phyloP scores from a whole-genome alignment of 37 sponge, comb jelly and placozoan species.

The Geodia barretti region DNA sequence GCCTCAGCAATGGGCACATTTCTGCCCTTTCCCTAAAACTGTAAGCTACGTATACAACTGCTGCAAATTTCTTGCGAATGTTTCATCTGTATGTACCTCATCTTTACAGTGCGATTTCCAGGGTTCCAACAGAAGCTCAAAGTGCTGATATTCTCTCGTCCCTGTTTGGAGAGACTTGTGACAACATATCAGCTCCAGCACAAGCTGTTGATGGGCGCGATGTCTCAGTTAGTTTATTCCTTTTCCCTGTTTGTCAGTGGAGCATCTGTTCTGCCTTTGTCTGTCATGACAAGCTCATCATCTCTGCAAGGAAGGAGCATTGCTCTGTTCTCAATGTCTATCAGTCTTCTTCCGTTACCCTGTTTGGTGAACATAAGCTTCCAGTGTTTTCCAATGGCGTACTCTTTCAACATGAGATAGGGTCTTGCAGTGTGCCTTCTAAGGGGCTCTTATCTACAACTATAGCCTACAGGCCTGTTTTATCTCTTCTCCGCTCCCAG shows the following conservation, averaged over 20 bases:
- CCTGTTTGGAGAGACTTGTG: not conserved
- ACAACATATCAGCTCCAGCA: not conserved
- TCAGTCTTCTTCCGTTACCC: not conserved
- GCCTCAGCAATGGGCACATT: conserved; percentile 5
- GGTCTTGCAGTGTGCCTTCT: not conserved
- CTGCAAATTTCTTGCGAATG: not conserved
- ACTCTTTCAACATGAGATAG: not conserved
- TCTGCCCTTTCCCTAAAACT: not conserved
- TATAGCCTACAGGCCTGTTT: not conserved
- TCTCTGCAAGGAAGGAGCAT: not conserved
- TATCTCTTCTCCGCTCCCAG: not conserved
- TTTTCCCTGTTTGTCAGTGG: not conserved
- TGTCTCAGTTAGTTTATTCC: not conserved
- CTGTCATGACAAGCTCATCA: not conserved
- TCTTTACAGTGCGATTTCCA: not conserved
- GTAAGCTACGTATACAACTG: not conserved
- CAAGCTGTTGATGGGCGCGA: not conserved
- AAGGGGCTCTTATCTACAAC: not conserved
- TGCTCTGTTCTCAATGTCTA: not conserved
- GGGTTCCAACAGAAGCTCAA: not conserved
- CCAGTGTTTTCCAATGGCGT: not conserved
- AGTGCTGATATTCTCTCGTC: not conserved
- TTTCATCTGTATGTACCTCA: not conserved
- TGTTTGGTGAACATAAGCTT: not conserved
- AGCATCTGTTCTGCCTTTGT: not conserved